These are phyloP conservation scores for Ammodramus savannarum DNA, from an alignment of 2,113 vertebrate genomes.

Conservation along the genomic window DNA sequence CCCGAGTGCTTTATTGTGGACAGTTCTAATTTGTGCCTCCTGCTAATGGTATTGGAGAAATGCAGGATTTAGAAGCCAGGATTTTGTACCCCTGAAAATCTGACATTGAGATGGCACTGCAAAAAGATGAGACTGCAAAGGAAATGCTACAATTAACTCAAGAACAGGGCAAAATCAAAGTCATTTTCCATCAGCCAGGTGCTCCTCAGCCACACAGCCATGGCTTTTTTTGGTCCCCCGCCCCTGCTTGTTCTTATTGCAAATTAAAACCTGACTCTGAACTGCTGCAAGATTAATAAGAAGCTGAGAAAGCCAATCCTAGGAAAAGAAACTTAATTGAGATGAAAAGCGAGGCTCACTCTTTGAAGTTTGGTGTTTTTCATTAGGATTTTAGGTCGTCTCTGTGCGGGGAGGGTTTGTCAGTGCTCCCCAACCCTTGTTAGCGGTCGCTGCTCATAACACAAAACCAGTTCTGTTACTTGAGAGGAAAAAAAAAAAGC, in stretches of 20 bases:
- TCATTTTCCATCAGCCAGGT: background rate
- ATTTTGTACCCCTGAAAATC: background rate
- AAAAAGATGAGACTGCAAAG: background rate
- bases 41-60: background rate
- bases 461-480: constrained; percentile 33
- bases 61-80: background rate
- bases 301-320: background rate
- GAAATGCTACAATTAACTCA: background rate
- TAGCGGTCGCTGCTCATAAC: background rate
- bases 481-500: background rate
- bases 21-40: background rate
- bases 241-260: background rate
- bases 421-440: background rate
- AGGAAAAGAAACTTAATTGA: background rate
- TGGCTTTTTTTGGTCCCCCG: background rate
- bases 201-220: rapidly evolving
- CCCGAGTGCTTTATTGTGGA: background rate
- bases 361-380: constrained; percentile 9
- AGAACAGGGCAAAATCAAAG: background rate
- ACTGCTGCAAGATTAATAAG: background rate
- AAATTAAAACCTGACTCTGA: background rate
- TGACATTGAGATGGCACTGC: background rate
- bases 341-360: background rate
- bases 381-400: background rate
- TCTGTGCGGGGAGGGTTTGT: background rate